phyloP scores from a whole-genome alignment of 1,140 invertebrate genomes.

The Pseudobourletiella spinata region DNA sequence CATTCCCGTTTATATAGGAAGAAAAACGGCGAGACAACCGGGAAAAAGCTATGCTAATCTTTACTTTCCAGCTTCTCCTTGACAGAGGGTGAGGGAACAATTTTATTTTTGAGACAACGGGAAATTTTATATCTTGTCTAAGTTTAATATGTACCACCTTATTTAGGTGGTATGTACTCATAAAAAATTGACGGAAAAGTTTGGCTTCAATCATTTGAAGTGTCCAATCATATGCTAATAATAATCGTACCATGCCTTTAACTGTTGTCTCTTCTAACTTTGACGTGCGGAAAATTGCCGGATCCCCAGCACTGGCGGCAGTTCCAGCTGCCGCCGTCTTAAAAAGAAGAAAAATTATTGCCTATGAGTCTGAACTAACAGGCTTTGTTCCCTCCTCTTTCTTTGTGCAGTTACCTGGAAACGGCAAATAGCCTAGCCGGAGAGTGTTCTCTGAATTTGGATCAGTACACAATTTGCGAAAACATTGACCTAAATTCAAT shows the following conservation, averaged over 20 bases:
- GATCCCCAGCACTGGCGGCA: no score
- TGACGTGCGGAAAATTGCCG: no score
- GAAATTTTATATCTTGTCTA: conserved; percentile 8
- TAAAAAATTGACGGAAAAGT: no score
- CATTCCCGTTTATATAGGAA: conserved; percentile 20
- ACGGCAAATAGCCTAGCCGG: conserved; percentile 51
- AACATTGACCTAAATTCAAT: conserved; percentile 82
- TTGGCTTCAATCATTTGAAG: no score
- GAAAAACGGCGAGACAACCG: conserved; percentile 22
- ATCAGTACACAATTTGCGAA: conserved; percentile 70
- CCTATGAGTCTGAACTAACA: no score
- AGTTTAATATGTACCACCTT: neutral
- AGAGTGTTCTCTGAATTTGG: conserved; percentile 58
- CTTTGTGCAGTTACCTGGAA: conserved; percentile 46
- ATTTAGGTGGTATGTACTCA: no score
- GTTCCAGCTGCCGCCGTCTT: no score
- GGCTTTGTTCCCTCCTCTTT: no score
- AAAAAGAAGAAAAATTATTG: no score
- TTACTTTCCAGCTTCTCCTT: conserved; percentile 28
- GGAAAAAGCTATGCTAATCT: conserved; percentile 30
- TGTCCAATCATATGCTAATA: neutral
- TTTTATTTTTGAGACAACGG: conserved; percentile 1
- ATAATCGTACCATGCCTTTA: no score
- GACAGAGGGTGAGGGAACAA: conserved; percentile 32
- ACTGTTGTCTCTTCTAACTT: no score